phyloP scores from a whole-genome alignment of 2,113 vertebrate genomes.

The Mormoops blainvillei region DNA sequence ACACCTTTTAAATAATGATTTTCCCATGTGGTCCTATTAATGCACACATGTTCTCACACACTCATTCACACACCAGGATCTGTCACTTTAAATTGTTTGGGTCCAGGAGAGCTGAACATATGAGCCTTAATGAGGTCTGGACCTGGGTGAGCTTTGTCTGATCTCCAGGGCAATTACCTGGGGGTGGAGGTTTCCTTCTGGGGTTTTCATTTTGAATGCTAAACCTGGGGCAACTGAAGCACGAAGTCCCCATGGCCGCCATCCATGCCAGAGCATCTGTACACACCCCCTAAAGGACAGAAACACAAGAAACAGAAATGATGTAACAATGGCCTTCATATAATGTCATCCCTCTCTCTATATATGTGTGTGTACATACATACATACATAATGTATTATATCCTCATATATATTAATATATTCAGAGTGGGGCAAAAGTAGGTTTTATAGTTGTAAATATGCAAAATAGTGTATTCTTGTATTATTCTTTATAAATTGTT shows the following conservation, averaged over 20 bases:
- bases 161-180: background rate
- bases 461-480: background rate
- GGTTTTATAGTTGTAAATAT: background rate
- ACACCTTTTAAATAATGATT: background rate
- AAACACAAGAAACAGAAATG: constrained; percentile 1
- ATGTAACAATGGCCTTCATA: background rate
- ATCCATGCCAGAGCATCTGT: background rate
- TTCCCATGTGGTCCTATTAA: background rate
- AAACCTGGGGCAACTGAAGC: background rate
- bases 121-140: background rate
- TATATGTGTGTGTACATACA: background rate
- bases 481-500: background rate
- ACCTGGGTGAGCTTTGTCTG: background rate
- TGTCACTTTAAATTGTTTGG: background rate
- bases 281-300: background rate
- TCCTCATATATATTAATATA: background rate
- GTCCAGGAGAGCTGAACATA: background rate
- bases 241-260: background rate
- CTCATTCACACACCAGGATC: background rate
- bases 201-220: background rate
- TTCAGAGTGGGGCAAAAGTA: background rate
- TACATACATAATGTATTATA: background rate
- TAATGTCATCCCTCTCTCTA: background rate
- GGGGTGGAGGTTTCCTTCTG: background rate
- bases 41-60: background rate